These are phyloP conservation scores for Entomobrya multifasciata DNA, from an alignment of 2,888 invertebrate species.

Conservation along the genomic window DNA sequence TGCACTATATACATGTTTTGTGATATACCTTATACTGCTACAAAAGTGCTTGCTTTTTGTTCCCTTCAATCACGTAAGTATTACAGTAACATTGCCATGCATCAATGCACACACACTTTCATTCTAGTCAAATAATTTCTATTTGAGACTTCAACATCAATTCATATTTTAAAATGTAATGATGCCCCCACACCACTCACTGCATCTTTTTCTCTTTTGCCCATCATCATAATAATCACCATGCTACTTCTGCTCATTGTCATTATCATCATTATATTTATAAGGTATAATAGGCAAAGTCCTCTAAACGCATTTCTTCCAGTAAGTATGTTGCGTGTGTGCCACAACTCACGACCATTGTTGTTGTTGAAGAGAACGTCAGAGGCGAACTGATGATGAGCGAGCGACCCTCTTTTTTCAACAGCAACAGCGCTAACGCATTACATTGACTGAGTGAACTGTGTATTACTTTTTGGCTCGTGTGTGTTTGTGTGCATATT, in stretches of 20 bases:
- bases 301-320: not conserved
- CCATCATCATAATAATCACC: not conserved
- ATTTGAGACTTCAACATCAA: not conserved
- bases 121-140: not conserved
- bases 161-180: slow-evolving; percentile 33
- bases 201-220: not conserved
- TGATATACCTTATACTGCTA: not conserved
- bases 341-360: too few relatives aligned
- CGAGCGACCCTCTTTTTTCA: slow-evolving; percentile 7
- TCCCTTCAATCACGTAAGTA: too few relatives aligned
- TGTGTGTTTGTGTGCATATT: not conserved
- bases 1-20: not conserved
- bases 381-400: not conserved
- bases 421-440: not conserved
- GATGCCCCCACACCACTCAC: slow-evolving; percentile 12
- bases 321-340: not conserved
- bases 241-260: too few relatives aligned
- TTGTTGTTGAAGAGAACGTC: not conserved
- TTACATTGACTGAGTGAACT: too few relatives aligned
- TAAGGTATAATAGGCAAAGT: slow-evolving; percentile 29
- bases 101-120: slow-evolving; percentile 19
- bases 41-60: too few relatives aligned
- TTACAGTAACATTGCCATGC: not conserved
- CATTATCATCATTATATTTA: not conserved
- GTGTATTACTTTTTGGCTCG: too few relatives aligned